These are phyloP conservation scores for Cygnus buccinator DNA, from an alignment of 2,113 vertebrate species.

Conservation along the genomic window DNA sequence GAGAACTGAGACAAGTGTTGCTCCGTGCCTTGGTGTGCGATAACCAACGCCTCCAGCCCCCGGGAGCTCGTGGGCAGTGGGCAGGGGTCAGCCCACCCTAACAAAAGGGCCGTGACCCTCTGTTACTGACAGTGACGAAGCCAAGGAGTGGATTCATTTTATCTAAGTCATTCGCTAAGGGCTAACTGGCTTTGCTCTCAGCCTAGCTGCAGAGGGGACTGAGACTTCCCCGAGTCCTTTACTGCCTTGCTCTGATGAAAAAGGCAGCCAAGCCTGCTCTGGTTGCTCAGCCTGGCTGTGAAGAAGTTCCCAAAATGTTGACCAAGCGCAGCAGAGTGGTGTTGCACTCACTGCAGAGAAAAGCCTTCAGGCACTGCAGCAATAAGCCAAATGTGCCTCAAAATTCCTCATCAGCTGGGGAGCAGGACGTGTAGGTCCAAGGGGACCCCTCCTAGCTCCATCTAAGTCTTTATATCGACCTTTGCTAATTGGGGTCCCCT, in stretches of 20 bases:
- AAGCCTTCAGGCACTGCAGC: neutral
- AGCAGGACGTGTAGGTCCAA: neutral
- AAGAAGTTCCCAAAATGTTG: neutral
- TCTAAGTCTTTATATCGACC: too few relatives aligned
- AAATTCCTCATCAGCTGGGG: neutral
- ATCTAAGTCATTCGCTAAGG: neutral
- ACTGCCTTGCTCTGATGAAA: neutral
- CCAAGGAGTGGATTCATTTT: neutral
- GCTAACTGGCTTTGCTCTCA: neutral
- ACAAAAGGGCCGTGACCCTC: neutral
- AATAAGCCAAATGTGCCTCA: neutral
- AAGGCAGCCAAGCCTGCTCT: neutral
- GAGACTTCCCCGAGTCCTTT: neutral
- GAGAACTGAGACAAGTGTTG: neutral
- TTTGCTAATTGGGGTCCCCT: fast-evolving
- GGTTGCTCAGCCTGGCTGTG: neutral
- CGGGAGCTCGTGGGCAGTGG: neutral
- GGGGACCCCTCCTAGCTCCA: neutral
- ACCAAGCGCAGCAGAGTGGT: neutral
- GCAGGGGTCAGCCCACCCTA: neutral
- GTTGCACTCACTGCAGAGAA: neutral
- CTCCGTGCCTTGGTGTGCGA: neutral
- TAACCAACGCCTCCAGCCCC: neutral
- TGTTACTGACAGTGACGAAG: neutral
- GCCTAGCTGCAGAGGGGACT: neutral